These are phyloP conservation scores for Megalops atlanticus DNA, from an alignment of 2,113 vertebrate species.

Conservation along the genomic window DNA sequence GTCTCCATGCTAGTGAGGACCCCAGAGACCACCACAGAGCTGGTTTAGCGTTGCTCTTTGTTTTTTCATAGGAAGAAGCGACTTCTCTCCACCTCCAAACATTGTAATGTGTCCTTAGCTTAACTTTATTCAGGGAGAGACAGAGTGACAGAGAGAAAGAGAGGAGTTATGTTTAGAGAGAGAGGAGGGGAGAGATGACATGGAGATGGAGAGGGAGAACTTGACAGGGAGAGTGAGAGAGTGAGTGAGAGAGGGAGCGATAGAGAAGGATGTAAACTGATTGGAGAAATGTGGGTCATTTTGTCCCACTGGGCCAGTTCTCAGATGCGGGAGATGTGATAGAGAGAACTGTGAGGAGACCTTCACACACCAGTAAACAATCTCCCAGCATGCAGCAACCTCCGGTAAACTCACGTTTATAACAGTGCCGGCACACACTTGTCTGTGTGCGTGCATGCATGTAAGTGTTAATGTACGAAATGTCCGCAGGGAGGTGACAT, in stretches of 20 bases:
- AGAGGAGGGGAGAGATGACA: neutral
- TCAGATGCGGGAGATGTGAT: neutral
- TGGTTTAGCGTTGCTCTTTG: neutral
- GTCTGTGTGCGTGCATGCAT: no score
- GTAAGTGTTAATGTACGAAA: no score
- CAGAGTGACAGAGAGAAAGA: neutral
- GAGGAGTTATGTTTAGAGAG: neutral
- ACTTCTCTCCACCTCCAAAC: no score
- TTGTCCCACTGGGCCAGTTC: neutral
- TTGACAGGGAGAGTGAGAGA: neutral
- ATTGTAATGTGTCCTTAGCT: neutral
- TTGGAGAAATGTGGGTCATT: neutral
- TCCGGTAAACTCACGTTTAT: no score
- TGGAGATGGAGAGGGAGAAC: neutral
- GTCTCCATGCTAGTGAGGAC: neutral
- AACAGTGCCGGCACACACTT: no score
- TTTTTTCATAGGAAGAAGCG: neutral
- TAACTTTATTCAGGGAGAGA: neutral
- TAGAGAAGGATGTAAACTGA: neutral
- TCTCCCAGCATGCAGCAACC: conserved; percentile 10
- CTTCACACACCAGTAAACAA: no score
- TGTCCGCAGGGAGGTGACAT: neutral
- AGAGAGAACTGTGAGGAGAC: neutral
- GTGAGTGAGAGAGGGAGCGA: neutral
- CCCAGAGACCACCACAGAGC: neutral